Conservation (phyloP, 1,140 invertebrate genomes). For the Drosophila albomicans region DNA sequence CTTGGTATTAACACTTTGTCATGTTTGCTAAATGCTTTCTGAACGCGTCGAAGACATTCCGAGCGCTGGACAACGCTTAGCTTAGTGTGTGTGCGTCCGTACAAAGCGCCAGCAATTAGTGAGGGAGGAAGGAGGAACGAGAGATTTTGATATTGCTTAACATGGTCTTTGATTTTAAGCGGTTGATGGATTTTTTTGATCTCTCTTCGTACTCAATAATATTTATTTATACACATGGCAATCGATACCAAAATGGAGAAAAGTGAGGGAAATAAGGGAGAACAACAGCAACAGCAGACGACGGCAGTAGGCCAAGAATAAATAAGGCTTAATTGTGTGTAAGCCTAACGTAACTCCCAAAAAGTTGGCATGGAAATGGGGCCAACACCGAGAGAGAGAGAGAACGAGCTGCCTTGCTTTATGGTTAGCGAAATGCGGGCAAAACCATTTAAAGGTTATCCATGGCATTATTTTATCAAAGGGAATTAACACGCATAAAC, state of each 20-base stretch:
- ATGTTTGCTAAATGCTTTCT: conserved; percentile 71
- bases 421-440: conserved; percentile 65
- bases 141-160: conserved; percentile 71
- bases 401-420: conserved; percentile 32
- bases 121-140: conserved; percentile 14
- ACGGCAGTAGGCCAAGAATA: conserved; percentile 65
- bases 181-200: conserved; percentile 57
- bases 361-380: conserved; percentile 37
- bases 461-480: conserved; percentile 81
- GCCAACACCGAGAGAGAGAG: too few species aligned
- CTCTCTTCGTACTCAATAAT: conserved; percentile 63
- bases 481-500: conserved; percentile 82
- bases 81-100: conserved; percentile 55
- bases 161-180: conserved; percentile 67
- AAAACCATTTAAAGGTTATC: conserved; percentile 81
- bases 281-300: conserved; percentile 4
- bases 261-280: background rate
- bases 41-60: conserved; percentile 27
- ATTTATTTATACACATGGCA: conserved; percentile 80
- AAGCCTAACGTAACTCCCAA: conserved; percentile 34
- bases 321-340: conserved; percentile 81
- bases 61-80: background rate
- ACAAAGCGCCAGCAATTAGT: conserved; percentile 70
- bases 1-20: conserved; percentile 77
- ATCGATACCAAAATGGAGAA: conserved; percentile 54